Evolutionary conservation across 2,888 invertebrate genomes (phyloP).

Genomic region (Ennomos quercinarius): DNA sequence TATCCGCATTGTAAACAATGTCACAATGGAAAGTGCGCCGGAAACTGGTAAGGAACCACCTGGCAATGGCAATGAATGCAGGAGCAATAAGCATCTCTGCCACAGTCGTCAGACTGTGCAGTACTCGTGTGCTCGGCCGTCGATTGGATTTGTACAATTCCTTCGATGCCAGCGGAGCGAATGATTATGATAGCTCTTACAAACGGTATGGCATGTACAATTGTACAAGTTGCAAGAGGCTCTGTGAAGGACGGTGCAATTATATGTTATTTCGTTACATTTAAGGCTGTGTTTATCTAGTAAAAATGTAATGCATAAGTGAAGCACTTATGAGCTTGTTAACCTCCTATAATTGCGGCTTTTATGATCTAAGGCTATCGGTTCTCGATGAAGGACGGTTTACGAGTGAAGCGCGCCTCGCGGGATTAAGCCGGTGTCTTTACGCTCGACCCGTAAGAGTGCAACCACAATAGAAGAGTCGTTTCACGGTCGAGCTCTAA

Average conservation of each 20-base stretch:
- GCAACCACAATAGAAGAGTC: conserved; percentile 9
- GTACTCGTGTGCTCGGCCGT: no score
- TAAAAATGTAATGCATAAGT: no score
- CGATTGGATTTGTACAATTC: background rate
- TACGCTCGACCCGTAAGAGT: conserved; percentile 14
- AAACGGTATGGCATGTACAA: no score
- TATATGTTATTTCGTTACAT: background rate
- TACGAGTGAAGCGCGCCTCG: conserved; percentile 5
- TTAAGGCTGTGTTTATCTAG: background rate
- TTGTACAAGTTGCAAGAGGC: background rate
- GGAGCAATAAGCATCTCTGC: background rate
- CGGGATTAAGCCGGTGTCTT: conserved; percentile 3
- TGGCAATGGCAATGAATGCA: background rate
- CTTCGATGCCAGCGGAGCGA: conserved; percentile 4
- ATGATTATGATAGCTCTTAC: background rate
- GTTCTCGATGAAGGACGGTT: conserved; percentile 14
- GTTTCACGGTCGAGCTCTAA: conserved; percentile 26
- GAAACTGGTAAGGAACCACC: no score
- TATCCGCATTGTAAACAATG: no score
- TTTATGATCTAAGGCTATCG: conserved; percentile 3
- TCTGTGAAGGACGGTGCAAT: background rate
- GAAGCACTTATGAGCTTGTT: no score
- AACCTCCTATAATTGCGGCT: background rate
- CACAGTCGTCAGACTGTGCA: no score
- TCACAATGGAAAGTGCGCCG: no score